Evolutionary conservation across 2,113 vertebrate species (phyloP).

Genomic region (Grus americana): DNA sequence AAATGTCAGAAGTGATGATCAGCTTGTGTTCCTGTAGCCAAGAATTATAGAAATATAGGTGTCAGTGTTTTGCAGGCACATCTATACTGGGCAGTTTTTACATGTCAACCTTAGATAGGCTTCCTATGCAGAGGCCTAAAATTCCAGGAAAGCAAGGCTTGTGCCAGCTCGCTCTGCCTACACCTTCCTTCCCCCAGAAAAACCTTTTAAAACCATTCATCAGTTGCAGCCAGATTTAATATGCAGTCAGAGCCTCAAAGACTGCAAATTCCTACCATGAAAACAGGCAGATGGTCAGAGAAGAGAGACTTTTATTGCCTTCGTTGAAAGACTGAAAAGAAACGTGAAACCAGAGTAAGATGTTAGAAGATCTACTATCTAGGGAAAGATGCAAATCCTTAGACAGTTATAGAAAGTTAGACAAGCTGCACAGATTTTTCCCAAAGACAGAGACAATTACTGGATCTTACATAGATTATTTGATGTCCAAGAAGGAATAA

Average conservation of each 20-base stretch:
- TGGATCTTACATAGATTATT: neutral
- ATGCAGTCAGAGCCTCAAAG: neutral
- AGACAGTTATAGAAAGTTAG: neutral
- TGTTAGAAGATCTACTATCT: neutral
- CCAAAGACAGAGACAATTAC: neutral
- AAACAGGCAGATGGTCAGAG: constrained; percentile 6
- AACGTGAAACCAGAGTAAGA: neutral
- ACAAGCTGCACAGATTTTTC: neutral
- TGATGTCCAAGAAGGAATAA: neutral
- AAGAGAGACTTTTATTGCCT: neutral
- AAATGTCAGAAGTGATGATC: neutral
- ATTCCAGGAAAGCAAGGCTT: neutral
- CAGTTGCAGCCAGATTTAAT: neutral
- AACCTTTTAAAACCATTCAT: neutral
- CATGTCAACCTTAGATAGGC: neutral
- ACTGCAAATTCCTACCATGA: neutral
- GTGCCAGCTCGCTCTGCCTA: neutral
- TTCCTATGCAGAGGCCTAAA: neutral
- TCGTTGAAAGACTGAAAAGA: neutral
- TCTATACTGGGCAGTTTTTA: neutral
- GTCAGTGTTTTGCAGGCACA: neutral
- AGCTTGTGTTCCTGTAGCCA: neutral
- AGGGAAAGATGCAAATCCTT: neutral
- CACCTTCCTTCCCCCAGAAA: neutral
- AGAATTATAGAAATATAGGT: neutral